Conservation (phyloP, 2,113 vertebrate genomes). For the Ciconia boyciana region DNA sequence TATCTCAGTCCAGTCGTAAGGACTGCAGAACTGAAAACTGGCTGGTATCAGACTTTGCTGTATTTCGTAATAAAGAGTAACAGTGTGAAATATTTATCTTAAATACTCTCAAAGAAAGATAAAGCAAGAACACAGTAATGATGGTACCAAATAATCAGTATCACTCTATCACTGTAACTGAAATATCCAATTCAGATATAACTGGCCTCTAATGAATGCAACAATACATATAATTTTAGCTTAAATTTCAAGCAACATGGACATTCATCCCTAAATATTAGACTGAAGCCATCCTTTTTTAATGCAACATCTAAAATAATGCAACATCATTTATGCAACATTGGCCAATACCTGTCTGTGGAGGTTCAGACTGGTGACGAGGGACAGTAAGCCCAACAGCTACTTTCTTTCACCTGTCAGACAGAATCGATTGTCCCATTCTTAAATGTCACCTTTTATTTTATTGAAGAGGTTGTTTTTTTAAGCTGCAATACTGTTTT, state of each 20-base stretch:
- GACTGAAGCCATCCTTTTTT: background rate
- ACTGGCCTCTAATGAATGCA: background rate
- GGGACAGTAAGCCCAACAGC: background rate
- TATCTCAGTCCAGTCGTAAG: background rate
- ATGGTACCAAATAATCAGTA: background rate
- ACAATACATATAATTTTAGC: background rate
- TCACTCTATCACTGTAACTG: background rate
- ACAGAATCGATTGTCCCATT: background rate
- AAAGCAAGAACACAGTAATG: background rate
- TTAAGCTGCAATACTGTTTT: background rate
- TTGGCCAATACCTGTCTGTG: background rate
- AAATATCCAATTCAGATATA: background rate
- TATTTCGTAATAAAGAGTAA: background rate
- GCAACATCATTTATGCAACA: background rate
- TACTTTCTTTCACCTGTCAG: background rate
- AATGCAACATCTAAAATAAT: background rate
- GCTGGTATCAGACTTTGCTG: background rate
- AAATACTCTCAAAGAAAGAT: background rate
- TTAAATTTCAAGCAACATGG: background rate
- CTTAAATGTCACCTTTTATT: background rate
- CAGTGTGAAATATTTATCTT: background rate
- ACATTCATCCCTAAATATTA: background rate
- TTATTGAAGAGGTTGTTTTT: background rate
- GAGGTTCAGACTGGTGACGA: background rate
- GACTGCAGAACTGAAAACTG: background rate